Evolutionary conservation across 2,888 invertebrate species (phyloP).

Genomic region (Drosophila borealis): DNA sequence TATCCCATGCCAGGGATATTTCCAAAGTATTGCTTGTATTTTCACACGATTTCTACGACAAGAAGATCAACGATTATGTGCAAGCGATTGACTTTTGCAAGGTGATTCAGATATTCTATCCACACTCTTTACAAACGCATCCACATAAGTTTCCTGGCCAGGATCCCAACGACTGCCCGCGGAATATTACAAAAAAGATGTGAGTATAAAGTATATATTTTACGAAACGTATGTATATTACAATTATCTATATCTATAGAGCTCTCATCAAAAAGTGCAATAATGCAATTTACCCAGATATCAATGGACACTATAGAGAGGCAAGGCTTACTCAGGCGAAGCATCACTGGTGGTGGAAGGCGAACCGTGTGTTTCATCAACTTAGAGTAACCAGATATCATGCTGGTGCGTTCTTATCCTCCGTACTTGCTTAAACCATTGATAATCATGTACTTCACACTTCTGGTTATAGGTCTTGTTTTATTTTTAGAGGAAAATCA

Average conservation of each 20-base stretch:
- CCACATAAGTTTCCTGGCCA: slow-evolving; percentile 96
- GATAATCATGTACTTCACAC: background rate
- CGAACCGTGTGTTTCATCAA: slow-evolving; percentile 96
- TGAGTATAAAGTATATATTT: slow-evolving; percentile 85
- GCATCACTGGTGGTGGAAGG: slow-evolving; percentile 99
- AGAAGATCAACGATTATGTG: slow-evolving; percentile 95
- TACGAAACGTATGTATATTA: background rate
- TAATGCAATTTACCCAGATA: slow-evolving; percentile 95
- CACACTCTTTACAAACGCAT: slow-evolving; percentile 97
- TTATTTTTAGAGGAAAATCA: slow-evolving; percentile 98
- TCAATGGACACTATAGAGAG: slow-evolving; percentile 98
- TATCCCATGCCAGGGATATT: slow-evolving; percentile 95
- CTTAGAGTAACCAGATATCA: slow-evolving; percentile 92
- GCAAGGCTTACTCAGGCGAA: slow-evolving; percentile 98
- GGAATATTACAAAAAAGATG: slow-evolving; percentile 92
- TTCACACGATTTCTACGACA: slow-evolving; percentile 97
- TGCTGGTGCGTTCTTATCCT: slow-evolving; percentile 86
- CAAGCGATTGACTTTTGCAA: slow-evolving; percentile 96
- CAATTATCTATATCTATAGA: slow-evolving; percentile 85
- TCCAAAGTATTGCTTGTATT: slow-evolving; percentile 95
- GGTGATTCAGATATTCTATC: slow-evolving; percentile 94
- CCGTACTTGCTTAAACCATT: background rate
- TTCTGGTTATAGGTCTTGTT: slow-evolving; percentile 88
- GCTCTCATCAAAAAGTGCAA: slow-evolving; percentile 93
- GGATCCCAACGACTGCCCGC: slow-evolving; percentile 95